Conservation (phyloP, 2,888 invertebrate genomes). For the Aphelenchoides bicaudatus region DNA sequence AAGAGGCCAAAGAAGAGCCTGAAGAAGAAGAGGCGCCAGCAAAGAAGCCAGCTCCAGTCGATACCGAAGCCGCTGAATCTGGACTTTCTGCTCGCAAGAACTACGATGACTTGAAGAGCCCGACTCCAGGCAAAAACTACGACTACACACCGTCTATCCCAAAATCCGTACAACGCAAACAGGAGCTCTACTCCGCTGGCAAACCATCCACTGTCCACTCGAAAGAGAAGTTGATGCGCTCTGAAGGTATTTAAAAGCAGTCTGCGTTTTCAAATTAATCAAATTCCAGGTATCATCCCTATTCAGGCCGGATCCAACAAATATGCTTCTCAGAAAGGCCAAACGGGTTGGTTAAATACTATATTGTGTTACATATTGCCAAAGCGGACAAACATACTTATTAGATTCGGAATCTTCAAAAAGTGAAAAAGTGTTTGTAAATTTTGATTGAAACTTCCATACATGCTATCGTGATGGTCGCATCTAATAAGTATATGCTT, state of each 20-base stretch:
- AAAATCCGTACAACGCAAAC: constrained; percentile 40
- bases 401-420: too few relatives aligned
- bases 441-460: background rate
- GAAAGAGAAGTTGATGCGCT: constrained; percentile 58
- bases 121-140: constrained; percentile 38
- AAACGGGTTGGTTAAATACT: constrained; percentile 50
- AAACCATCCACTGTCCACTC: constrained; percentile 55
- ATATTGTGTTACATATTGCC: too few relatives aligned
- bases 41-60: background rate
- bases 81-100: constrained; percentile 14
- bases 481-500: too few relatives aligned
- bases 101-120: constrained; percentile 40
- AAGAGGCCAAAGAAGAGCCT: constrained; percentile 2
- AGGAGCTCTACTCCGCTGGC: constrained; percentile 52
- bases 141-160: constrained; percentile 26
- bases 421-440: constrained; percentile 1
- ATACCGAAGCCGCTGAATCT: constrained; percentile 3
- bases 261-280: too few relatives aligned
- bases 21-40: background rate
- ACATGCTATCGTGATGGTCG: too few relatives aligned
- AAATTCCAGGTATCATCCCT: constrained; percentile 60
- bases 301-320: constrained; percentile 61
- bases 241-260: constrained; percentile 26
- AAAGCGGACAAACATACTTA: too few relatives aligned
- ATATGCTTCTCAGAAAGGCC: constrained; percentile 59